A percentile compares a stretch with the other conserved stretches of the same genome.
Conservation (phyloP, 2,797 vertebrate genomes). For the Gorsachius magnificus region DNA sequence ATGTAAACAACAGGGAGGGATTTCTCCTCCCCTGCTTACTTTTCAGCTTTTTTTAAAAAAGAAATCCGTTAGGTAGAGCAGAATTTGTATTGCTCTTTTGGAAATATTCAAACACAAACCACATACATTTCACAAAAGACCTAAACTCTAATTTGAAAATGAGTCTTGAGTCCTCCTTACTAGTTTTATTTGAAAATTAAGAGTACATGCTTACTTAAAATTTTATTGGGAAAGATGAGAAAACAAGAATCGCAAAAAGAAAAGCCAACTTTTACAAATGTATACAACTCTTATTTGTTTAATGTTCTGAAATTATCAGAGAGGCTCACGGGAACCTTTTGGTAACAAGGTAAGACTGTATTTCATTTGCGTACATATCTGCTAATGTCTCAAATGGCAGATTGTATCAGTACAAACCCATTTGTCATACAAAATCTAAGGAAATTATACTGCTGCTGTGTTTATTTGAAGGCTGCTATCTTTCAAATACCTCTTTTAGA, state of each 20-base stretch:
- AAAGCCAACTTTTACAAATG: background rate
- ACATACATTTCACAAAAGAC: background rate
- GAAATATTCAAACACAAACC: background rate
- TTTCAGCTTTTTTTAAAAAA: background rate
- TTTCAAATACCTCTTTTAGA: background rate
- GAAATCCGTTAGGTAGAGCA: background rate
- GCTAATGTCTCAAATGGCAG: background rate
- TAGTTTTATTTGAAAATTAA: background rate
- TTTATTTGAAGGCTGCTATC: background rate
- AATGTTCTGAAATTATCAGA: background rate
- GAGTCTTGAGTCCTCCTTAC: background rate
- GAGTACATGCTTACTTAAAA: background rate
- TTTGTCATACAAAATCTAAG: background rate
- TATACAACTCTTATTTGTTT: background rate
- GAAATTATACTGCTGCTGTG: background rate
- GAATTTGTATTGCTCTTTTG: background rate
- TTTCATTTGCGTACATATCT: background rate
- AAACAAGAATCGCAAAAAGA: background rate
- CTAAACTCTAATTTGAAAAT: background rate
- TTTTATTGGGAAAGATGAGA: background rate
- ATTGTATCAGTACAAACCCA: background rate
- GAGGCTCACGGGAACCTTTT: background rate
- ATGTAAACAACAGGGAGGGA: background rate
- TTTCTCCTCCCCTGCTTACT: background rate
- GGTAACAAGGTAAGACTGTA: background rate